Base-by-base conservation (phyloP, 2,888 invertebrate genomes). In the Eupelmus urozonus region DNA sequence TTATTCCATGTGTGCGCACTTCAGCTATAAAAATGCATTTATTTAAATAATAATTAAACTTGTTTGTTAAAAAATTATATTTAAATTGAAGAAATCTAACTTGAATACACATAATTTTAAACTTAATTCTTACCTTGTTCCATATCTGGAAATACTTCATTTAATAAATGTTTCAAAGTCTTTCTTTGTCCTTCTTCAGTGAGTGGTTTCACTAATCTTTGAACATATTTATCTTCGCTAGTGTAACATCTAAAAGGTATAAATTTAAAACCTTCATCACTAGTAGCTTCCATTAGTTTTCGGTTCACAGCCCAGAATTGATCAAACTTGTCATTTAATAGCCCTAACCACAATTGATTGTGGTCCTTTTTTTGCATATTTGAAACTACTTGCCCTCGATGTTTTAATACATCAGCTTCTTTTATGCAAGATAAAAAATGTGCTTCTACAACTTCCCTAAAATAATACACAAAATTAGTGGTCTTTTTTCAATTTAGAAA, bases 291-390 rank as follows among this genome's bases (percentile, higher is more conserved):
- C 98, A 99, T 99, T 71, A 99, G 91, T 87, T 97, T 94, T 83
- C 97, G 93, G 89, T 99, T 99, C 13, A 99, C 95, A 2, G 97
- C 95, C 99, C 99, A 99, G 90, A 99, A 99, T 90, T 98, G 98
- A 90, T 99, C 99, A 91, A 99, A 99, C 90, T 97, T 98, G 89
- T 98, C 98, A 92, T 98, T 97, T 87, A 95, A 94, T 81, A 99
- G 91, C 34, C 98, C 98, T 63, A 95, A 92, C 98, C 98, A 99
- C 16, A 99, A 91, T 86, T 98, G 97, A 89, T 96, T 97, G 87
- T 99, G 98, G 86, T 99, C 99, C 88, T 97, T 97, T 87, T 97
- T 97, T 87, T 97, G 97, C 97, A 97, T 97, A 80, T 93, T 94
- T 34, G 96, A 95, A 84, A 97, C 95, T 20, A 97, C 94, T 90